Conservation (phyloP, 2,888 invertebrate genomes). For the Diarsia rubi region DNA sequence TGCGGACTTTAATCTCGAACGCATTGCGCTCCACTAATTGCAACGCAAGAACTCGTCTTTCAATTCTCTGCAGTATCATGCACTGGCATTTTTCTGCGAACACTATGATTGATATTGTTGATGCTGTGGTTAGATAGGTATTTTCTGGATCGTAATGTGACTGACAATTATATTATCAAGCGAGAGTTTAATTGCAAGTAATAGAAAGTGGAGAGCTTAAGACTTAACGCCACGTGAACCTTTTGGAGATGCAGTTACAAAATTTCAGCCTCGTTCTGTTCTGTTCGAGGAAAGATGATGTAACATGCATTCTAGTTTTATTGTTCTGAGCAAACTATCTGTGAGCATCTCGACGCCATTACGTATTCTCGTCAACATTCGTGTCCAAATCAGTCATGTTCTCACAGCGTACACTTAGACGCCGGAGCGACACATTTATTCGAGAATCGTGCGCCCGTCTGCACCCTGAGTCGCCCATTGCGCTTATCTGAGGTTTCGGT, state of each 20-base stretch:
- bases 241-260: not conserved
- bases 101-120: constrained; percentile 54
- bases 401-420: constrained; percentile 69
- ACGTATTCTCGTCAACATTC: constrained; percentile 62
- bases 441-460: constrained; percentile 82
- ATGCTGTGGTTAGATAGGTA: constrained; percentile 45
- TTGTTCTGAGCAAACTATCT: constrained; percentile 48
- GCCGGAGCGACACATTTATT: constrained; percentile 83
- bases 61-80: constrained; percentile 46
- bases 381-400: constrained; percentile 66
- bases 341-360: constrained; percentile 58
- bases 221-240: not conserved
- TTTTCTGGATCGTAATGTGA: constrained; percentile 29
- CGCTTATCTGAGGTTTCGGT: constrained; percentile 76
- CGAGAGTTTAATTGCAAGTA: constrained; percentile 20
- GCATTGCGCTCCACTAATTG: constrained; percentile 58
- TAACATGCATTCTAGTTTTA: constrained; percentile 50
- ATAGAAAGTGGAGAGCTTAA: constrained; percentile 30
- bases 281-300: constrained; percentile 19
- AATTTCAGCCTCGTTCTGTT: not conserved
- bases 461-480: constrained; percentile 72
- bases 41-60: constrained; percentile 44
- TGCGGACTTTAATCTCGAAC: constrained; percentile 73
- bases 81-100: constrained; percentile 57
- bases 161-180: constrained; percentile 23